Conservation (phyloP, 2,888 invertebrate genomes). For the Folsomia manolachei region DNA sequence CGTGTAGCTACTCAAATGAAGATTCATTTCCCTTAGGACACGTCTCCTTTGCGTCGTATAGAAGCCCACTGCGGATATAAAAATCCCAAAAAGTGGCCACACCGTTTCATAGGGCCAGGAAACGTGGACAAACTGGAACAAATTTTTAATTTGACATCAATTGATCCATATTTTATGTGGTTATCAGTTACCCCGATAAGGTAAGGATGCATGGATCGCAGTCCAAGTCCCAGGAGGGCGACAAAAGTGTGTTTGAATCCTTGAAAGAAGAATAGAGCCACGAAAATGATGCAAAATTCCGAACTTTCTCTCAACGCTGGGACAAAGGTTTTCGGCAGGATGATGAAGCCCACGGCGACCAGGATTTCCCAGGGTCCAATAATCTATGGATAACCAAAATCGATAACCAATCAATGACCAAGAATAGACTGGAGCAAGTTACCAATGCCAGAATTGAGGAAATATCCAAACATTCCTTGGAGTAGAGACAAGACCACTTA, state of each 20-base stretch:
- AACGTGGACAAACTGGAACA: slow-evolving; percentile 15
- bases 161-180: not conserved
- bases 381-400: slow-evolving; percentile 16
- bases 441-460: slow-evolving; percentile 24
- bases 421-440: no score
- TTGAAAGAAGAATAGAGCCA: slow-evolving; percentile 21
- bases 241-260: slow-evolving; percentile 25
- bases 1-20: slow-evolving; percentile 25
- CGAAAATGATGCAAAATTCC: slow-evolving; percentile 21
- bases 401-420: no score
- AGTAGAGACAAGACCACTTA: slow-evolving; percentile 22
- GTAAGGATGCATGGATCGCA: slow-evolving; percentile 21
- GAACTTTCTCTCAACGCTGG: slow-evolving; percentile 28
- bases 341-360: slow-evolving; percentile 19
- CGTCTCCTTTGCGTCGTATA: slow-evolving; percentile 26
- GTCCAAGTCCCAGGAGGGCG: slow-evolving; percentile 20
- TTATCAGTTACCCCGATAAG: slow-evolving; percentile 21
- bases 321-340: slow-evolving; percentile 28
- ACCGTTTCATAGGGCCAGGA: slow-evolving; percentile 19
- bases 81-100: slow-evolving; percentile 23
- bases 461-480: slow-evolving; percentile 23
- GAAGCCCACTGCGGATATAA: slow-evolving; percentile 11
- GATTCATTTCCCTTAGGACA: slow-evolving; percentile 22
- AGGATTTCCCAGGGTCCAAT: slow-evolving; percentile 28
- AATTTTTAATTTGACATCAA: not conserved